Percentiles rank a stretch among this genome's conserved stretches.
Evolutionary conservation across 2,888 invertebrate species (phyloP).

Genomic region (Agrotis clavis): DNA sequence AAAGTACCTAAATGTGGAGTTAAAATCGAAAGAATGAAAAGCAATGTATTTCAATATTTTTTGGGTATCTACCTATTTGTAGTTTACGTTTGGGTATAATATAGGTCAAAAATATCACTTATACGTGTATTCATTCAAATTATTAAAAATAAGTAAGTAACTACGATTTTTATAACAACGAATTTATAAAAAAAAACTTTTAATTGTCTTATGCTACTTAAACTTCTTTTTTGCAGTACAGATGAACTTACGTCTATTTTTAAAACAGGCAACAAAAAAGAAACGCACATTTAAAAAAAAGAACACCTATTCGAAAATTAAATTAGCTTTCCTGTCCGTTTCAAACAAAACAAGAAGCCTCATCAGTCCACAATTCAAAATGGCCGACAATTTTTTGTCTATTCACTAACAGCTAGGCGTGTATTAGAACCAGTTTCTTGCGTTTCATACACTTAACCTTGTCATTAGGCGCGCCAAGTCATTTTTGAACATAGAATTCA

Average conservation of each 20-base stretch:
- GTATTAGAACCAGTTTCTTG: slow-evolving; percentile 84
- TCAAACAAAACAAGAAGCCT: slow-evolving; percentile 77
- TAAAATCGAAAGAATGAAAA: too few species aligned
- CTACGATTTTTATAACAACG: too few species aligned
- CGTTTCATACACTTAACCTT: slow-evolving; percentile 84
- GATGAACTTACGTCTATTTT: neutral
- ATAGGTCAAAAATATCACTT: neutral
- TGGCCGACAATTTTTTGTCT: slow-evolving; percentile 83
- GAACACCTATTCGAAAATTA: slow-evolving; percentile 51
- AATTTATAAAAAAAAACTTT: too few species aligned
- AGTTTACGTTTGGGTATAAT: too few species aligned
- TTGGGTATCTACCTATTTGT: too few species aligned
- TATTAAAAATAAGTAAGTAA: too few species aligned
- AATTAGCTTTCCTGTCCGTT: slow-evolving; percentile 55
- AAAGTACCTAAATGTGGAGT: too few species aligned
- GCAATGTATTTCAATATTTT: too few species aligned
- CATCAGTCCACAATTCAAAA: slow-evolving; percentile 79
- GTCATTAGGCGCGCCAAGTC: slow-evolving; percentile 85
- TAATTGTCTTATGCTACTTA: too few species aligned
- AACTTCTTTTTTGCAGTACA: too few species aligned
- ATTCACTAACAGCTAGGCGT: slow-evolving; percentile 80
- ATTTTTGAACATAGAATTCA: slow-evolving; percentile 78
- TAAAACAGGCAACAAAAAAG: neutral
- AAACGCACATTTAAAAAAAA: slow-evolving; percentile 8
- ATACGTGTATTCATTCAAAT: neutral